Conservation (phyloP, 2,888 invertebrate species). For the Cremastobaeus sp. region DNA sequence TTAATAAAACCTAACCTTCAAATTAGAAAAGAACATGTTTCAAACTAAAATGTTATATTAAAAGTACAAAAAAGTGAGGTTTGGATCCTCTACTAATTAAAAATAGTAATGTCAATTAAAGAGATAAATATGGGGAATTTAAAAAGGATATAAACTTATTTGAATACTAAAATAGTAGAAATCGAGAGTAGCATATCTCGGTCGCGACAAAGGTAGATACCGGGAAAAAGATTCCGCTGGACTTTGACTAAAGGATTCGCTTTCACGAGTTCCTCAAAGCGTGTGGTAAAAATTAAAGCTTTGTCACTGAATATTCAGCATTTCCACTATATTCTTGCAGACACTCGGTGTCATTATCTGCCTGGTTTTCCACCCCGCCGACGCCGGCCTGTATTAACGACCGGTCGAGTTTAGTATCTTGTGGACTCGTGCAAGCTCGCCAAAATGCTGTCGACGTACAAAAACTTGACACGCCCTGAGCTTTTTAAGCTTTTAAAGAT, state of each 20-base stretch:
- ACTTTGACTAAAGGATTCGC: constrained; percentile 59
- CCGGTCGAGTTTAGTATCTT: constrained; percentile 50
- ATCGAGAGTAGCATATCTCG: constrained; percentile 39
- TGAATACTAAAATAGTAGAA: constrained; percentile 43
- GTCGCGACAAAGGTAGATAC: constrained; percentile 46
- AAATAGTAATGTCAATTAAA: no score
- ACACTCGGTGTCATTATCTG: constrained; percentile 59
- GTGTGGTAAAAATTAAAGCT: constrained; percentile 61
- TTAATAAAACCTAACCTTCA: no score
- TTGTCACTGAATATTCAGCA: constrained; percentile 61
- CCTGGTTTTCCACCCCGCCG: background rate
- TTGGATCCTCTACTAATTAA: no score
- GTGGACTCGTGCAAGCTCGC: constrained; percentile 30
- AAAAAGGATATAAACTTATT: constrained; percentile 29
- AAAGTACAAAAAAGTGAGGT: no score
- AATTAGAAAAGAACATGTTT: no score
- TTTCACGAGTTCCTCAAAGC: constrained; percentile 60
- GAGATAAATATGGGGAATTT: no score
- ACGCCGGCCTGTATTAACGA: constrained; percentile 42
- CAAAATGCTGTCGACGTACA: constrained; percentile 31
- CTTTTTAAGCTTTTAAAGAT: constrained; percentile 57
- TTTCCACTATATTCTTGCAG: constrained; percentile 59
- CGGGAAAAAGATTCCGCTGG: constrained; percentile 47
- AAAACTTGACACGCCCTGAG: constrained; percentile 54
- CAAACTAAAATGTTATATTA: no score